Evolutionary conservation across 2,797 vertebrate species (phyloP).

Genomic region (Limosa lapponica): DNA sequence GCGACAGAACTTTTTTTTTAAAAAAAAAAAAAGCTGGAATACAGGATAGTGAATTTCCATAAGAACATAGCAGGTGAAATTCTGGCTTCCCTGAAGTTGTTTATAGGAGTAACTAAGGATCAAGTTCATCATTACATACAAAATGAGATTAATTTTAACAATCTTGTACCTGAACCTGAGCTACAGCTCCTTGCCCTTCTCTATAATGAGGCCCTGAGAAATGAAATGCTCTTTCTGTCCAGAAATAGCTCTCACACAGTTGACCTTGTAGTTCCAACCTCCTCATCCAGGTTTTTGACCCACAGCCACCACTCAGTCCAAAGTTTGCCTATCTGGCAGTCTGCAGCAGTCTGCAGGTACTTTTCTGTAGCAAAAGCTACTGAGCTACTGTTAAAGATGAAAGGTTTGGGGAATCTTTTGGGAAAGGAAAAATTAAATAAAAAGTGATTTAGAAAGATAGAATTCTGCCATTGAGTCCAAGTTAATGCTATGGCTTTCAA

Average conservation of each 20-base stretch:
- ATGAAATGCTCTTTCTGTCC: background rate
- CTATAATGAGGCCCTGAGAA: background rate
- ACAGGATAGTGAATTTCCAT: background rate
- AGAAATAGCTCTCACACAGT: background rate
- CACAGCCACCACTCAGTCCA: background rate
- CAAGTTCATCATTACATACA: background rate
- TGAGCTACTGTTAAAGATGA: background rate
- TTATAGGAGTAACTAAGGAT: background rate
- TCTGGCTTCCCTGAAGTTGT: background rate
- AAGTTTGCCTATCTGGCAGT: background rate
- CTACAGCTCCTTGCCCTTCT: background rate
- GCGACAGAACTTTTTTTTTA: accelerated
- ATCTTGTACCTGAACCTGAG: background rate
- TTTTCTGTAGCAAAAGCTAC: background rate
- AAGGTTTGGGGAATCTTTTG: background rate
- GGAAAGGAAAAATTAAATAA: background rate
- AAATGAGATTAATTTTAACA: background rate
- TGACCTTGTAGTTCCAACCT: background rate
- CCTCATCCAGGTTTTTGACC: background rate
- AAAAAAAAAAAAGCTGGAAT: background rate
- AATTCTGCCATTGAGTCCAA: accelerated
- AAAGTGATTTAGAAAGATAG: background rate
- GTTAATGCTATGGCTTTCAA: background rate
- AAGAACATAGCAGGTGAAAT: background rate
- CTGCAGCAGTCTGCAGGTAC: background rate